These are phyloP conservation scores for Anoplophora glabripennis DNA, from an alignment of 1,140 invertebrate genomes.

Conservation along the genomic window DNA sequence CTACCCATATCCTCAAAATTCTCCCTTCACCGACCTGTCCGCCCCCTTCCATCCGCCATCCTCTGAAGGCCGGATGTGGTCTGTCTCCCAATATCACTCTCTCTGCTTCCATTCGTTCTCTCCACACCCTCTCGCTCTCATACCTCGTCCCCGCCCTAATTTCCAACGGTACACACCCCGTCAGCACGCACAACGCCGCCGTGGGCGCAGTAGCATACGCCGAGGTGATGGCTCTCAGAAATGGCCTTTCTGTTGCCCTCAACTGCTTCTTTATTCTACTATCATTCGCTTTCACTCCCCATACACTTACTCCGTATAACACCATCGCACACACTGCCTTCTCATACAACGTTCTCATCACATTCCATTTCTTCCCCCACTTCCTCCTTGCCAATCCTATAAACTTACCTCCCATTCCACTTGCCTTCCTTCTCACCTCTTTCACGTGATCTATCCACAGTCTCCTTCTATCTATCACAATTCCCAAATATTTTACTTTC, in stretches of 20 bases:
- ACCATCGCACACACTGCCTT: conserved; percentile 21
- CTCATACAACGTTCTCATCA: conserved; percentile 20
- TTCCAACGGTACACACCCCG: conserved; percentile 21
- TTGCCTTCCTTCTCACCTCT: conserved; percentile 9
- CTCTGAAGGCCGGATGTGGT: too few species aligned
- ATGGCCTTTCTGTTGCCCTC: conserved; percentile 20
- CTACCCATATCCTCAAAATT: too few species aligned
- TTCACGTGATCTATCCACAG: conserved; percentile 19
- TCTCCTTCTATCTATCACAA: conserved; percentile 21
- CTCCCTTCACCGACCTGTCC: too few species aligned
- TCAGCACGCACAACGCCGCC: conserved; percentile 19
- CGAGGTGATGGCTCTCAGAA: conserved; percentile 13
- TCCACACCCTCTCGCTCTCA: neutral
- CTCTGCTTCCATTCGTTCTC: too few species aligned
- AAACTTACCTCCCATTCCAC: conserved; percentile 1
- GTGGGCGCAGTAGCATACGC: conserved; percentile 22
- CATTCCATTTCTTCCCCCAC: conserved; percentile 10
- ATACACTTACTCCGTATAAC: conserved; percentile 25
- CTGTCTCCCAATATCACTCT: too few species aligned
- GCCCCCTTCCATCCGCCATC: too few species aligned
- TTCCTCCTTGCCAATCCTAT: conserved; percentile 16
- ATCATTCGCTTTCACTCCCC: conserved; percentile 11
- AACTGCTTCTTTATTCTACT: conserved; percentile 13
- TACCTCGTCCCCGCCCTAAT: conserved; percentile 5
- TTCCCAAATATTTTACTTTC: conserved; percentile 19